Evolutionary conservation across 2,888 invertebrate genomes (phyloP), one percentile per base, ranked within the genome.

Genomic region (Emmelina monodactyla): DNA sequence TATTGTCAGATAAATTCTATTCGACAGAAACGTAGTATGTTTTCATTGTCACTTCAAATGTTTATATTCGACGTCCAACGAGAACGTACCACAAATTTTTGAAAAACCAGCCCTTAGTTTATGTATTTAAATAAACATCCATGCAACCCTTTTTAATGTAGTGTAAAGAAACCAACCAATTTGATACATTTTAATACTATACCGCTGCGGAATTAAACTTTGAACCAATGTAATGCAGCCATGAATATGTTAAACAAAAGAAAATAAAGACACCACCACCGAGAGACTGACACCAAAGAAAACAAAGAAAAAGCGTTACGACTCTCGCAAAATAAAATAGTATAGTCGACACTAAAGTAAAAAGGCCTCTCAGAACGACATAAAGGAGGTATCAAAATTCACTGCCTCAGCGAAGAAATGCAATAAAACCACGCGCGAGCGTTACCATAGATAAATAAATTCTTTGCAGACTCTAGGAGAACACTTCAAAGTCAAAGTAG

Each of bases 321-420:
- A n/a, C n/a, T n/a, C n/a, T n/a, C n/a, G n/a, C n/a, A n/a, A 25
- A 25, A 25, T 3, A 25, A 25, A 25, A 25, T 28, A 12, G 35
- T 11, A 25, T 29, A 33, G 33, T 29, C 34, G 34, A 43, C 43
- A 42, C n/a, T 25, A 25, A 25, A 25, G 11, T 25, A 25, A 25
- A 11, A 62, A 59, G 61, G 64, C 62, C 62, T 58, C 64, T 63
- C 60, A 55, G 59, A 53, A 60, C 55, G 56, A 60, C 58, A 61
- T 65, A 64, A 65, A 65, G 43, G 41, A 57, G 64, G 55, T 66
- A 71, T 71, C 70, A 71, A 71, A 71, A 70, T 68, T 71, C 70
- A 70, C 70, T 70, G 69, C 64, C 62, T 53, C 53, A 57, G 68
- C 66, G 59, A 52, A 51, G 53, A 51, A 52, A 44, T 25, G 54